Conservation (phyloP, 2,797 vertebrate genomes). For the Tapirus indicus region DNA sequence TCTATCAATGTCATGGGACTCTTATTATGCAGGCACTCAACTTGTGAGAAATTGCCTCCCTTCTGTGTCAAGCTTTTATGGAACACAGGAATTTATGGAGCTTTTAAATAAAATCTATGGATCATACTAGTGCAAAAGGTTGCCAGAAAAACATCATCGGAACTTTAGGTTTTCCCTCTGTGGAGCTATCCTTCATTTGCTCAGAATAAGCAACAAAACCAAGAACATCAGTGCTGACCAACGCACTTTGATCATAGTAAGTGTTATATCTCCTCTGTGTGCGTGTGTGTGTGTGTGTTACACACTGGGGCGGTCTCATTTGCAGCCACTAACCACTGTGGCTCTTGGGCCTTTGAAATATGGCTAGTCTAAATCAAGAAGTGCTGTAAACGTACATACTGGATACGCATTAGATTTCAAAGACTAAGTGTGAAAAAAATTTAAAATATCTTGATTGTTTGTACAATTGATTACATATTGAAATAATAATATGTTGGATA, state of each 20-base stretch:
- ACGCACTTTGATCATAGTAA: no score
- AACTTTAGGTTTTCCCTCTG: not conserved
- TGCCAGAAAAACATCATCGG: not conserved
- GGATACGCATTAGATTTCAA: not conserved
- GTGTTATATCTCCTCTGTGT: not conserved
- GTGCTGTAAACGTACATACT: not conserved
- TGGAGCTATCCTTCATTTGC: not conserved
- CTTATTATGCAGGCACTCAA: rapidly evolving
- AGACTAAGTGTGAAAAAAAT: not conserved
- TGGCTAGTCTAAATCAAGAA: not conserved
- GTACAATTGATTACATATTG: not conserved
- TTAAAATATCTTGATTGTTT: not conserved
- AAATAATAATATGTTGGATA: not conserved
- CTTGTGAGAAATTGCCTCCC: conserved; percentile 11
- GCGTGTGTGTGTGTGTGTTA: not conserved
- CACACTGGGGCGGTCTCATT: not conserved
- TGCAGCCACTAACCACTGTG: no score
- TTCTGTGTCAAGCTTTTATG: conserved; percentile 35
- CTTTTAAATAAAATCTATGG: conserved; percentile 61
- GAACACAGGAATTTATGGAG: conserved; percentile 11
- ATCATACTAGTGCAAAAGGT: conserved; percentile 18
- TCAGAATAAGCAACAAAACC: not conserved
- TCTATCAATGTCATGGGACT: not conserved
- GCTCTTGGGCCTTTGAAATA: not conserved
- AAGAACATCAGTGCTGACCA: not conserved